Evolutionary conservation across 2,888 invertebrate genomes (phyloP).

Genomic region (Thysanoteuthis rhombus): DNA sequence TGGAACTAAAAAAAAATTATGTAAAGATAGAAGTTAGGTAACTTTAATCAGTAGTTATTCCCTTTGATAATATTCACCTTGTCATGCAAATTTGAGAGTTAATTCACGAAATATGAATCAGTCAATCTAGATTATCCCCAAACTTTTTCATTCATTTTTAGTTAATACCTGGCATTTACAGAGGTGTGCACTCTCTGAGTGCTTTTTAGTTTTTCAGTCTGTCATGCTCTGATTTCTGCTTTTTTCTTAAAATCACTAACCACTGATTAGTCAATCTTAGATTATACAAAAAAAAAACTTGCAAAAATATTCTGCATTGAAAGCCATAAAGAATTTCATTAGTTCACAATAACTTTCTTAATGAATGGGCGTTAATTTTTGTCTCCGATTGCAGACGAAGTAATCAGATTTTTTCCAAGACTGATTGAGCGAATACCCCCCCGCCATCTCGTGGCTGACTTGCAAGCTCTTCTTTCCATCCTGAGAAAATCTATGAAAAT

Average conservation of each 20-base stretch:
- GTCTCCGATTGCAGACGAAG: background rate
- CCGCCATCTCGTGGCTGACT: background rate
- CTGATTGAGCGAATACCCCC: background rate
- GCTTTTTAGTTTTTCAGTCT: background rate
- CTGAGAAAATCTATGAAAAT: background rate
- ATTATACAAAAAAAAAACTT: background rate
- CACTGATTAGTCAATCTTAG: background rate
- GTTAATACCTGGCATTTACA: no score
- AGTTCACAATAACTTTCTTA: background rate
- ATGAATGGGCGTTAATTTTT: background rate
- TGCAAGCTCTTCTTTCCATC: background rate
- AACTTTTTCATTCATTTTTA: no score
- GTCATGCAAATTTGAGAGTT: no score
- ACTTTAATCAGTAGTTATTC: no score
- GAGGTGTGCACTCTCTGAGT: background rate
- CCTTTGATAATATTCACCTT: no score
- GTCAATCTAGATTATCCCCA: no score
- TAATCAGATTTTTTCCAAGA: background rate
- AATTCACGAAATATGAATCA: no score
- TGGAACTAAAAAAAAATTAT: no score
- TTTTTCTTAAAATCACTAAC: background rate
- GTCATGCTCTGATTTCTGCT: background rate
- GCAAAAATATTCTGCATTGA: background rate
- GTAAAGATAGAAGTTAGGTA: no score
- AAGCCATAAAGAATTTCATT: background rate